phyloP scores from a whole-genome alignment of 2,888 invertebrate genomes.

The Scaeva pyrastri region DNA sequence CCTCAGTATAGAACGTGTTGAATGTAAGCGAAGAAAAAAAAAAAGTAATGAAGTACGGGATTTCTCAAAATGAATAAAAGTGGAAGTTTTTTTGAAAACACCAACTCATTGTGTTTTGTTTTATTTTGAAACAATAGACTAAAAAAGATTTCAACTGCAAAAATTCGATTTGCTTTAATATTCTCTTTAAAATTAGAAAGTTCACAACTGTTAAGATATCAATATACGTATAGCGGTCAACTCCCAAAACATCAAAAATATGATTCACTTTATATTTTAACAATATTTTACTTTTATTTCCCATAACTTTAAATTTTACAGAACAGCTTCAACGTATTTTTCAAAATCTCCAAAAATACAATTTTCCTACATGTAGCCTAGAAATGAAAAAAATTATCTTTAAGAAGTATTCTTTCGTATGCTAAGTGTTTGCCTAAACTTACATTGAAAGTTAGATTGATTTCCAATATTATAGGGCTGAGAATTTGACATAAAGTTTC shows the following conservation, averaged over 20 bases:
- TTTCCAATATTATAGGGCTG: background rate
- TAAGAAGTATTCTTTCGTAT: background rate
- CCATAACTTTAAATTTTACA: background rate
- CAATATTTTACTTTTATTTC: background rate
- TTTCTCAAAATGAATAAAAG: no score
- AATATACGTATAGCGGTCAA: no score
- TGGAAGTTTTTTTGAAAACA: no score
- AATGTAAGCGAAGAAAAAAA: background rate
- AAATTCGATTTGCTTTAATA: no score
- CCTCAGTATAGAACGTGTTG: slow-evolving; percentile 6
- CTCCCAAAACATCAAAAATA: no score
- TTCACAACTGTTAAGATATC: no score
- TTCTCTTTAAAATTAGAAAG: no score
- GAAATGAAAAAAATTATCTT: background rate
- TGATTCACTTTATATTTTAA: no score
- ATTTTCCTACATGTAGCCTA: background rate
- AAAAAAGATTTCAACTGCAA: no score
- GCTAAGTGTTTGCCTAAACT: background rate
- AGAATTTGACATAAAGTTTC: slow-evolving; percentile 13
- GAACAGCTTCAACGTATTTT: background rate
- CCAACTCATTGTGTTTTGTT: no score
- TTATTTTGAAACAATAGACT: no score
- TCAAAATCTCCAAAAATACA: background rate
- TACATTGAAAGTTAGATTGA: background rate
- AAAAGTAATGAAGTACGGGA: no score